phyloP scores from a whole-genome alignment of 2,113 vertebrate species.

The Heterotis niloticus region DNA sequence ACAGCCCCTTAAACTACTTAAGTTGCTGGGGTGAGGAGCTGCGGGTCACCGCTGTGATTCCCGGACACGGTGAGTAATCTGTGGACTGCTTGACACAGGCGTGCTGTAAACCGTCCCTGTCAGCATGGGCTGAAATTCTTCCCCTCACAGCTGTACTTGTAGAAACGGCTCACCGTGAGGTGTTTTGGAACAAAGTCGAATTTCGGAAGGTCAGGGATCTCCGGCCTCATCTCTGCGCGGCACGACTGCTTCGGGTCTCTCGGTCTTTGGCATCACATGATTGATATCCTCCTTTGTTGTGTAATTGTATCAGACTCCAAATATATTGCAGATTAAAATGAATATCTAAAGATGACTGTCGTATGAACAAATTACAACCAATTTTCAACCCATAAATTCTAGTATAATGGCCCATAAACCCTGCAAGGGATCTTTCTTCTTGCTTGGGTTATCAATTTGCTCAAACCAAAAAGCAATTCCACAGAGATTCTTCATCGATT shows the following conservation, averaged over 20 bases:
- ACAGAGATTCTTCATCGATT: conserved; percentile 4
- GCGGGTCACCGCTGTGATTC: no score
- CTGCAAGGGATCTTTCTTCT: neutral
- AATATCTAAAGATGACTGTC: neutral
- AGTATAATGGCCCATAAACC: neutral
- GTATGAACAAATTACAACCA: neutral
- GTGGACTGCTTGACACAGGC: neutral
- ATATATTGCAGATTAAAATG: neutral
- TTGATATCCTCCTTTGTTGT: no score
- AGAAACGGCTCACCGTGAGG: no score
- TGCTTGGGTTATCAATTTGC: conserved; percentile 10
- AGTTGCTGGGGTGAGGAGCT: no score
- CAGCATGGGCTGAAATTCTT: neutral
- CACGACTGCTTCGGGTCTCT: no score
- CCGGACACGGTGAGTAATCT: no score
- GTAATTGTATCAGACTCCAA: no score
- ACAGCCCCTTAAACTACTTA: no score
- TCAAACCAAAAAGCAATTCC: conserved; percentile 4
- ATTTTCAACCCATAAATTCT: conserved; percentile 13
- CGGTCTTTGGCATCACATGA: no score
- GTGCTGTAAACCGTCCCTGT: neutral
- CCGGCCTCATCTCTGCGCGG: no score
- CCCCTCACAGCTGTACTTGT: neutral
- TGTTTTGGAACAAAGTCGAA: no score
- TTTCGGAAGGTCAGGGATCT: no score